These are phyloP conservation scores for Eolophus roseicapilla DNA, from an alignment of 2,113 vertebrate species.

Conservation along the genomic window DNA sequence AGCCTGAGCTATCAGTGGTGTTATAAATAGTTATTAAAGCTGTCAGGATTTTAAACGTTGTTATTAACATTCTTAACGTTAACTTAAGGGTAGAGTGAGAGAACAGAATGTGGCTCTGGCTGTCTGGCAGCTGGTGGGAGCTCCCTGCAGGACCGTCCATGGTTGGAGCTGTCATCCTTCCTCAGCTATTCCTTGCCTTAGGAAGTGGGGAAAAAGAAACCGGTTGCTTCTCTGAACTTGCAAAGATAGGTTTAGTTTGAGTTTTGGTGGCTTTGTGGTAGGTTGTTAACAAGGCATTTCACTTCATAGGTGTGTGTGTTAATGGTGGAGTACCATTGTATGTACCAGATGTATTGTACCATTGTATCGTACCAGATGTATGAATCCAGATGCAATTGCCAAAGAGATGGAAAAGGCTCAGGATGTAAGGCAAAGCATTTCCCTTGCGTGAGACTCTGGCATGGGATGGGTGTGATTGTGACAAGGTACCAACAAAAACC, in stretches of 20 bases:
- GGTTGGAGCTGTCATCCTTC: background rate
- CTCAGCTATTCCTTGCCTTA: background rate
- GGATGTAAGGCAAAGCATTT: background rate
- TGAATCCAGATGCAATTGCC: background rate
- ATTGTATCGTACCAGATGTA: background rate
- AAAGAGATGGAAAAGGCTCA: background rate
- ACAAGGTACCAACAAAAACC: background rate
- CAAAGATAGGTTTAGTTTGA: background rate
- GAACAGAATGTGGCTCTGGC: background rate
- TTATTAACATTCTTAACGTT: constrained; percentile 42
- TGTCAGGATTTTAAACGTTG: constrained; percentile 18
- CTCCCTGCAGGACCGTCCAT: background rate
- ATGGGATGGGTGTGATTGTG: background rate
- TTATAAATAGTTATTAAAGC: constrained; percentile 54
- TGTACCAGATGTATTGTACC: no score
- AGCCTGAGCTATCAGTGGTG: constrained; percentile 13
- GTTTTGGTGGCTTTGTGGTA: background rate
- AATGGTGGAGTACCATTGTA: background rate
- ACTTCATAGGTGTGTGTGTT: background rate
- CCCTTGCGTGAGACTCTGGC: background rate
- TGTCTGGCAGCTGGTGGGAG: background rate
- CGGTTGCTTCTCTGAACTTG: background rate
- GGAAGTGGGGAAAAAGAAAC: background rate
- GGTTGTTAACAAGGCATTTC: background rate
- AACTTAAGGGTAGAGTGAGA: background rate